Base-by-base conservation (phyloP, 2,888 invertebrate genomes). In the Deladenus siricidicola region DNA sequence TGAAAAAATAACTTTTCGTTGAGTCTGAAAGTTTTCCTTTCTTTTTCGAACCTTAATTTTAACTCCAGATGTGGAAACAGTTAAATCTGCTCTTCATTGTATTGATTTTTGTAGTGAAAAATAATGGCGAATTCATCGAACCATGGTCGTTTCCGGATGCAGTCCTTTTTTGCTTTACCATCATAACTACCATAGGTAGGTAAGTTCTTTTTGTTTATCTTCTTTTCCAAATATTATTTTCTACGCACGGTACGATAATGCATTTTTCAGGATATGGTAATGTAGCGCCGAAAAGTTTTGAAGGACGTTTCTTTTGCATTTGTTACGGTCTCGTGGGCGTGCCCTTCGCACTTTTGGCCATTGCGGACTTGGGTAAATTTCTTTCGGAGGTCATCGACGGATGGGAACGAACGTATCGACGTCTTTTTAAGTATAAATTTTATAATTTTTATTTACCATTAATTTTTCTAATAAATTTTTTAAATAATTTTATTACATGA, bases 311-410 rank as follows among this genome's bases (percentile, higher is more conserved):
- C 3, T 76, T 76, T 58, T 75, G 75, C 23, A 76, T 76, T 48
- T 48, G 69, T 28, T 76, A 76, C 62, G 76, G 75, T 4, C 58
- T 76, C n/a, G 60, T 76, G 19, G 60, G 76, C 6, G 75, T 76
- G 45, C 76, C 76, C 30, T 76, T 76, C 52, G 74, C 76, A 28
- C 62, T 76, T 14, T 63, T 76, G 17, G 76, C 76, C 6, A 76
- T 76, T 49, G 76, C 76, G 17, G 76, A 76, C 67, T 59, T 76
- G 34, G 76, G 76, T 24, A 75, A 74, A 60, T 76, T 76, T 63
- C 64, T 76, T 8, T 74, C 75, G 1, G 76, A 76, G 61, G 66
- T 76, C 21, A 69, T 76, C 48, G 68, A 69, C 23, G 56, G 60
- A 3, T 68, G 58, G 61, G 57, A 62, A 42, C 56, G 56, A 17